These are phyloP conservation scores for Temnothorax nylanderi DNA, from an alignment of 1,140 invertebrate species.

Conservation along the genomic window DNA sequence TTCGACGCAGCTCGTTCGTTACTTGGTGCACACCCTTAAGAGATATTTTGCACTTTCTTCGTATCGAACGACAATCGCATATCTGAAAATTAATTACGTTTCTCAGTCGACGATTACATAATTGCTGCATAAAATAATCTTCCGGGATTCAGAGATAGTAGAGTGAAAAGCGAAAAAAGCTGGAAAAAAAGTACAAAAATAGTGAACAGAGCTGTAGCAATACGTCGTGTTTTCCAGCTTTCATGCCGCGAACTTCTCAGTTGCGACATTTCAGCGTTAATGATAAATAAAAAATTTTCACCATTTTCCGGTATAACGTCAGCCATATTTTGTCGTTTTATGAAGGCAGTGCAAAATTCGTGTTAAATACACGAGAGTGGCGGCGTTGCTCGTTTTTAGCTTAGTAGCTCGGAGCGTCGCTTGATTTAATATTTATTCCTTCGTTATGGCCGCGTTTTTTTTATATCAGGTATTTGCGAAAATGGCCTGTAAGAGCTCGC, in stretches of 20 bases:
- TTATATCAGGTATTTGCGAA: conserved; percentile 33
- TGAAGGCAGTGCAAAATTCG: conserved; percentile 26
- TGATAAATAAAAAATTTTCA: background rate
- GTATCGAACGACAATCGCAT: background rate
- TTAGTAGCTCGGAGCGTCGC: background rate
- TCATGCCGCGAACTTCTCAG: background rate
- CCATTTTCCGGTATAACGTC: background rate
- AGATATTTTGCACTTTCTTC: background rate
- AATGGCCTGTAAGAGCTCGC: conserved; percentile 32
- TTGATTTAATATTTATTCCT: conserved; percentile 59
- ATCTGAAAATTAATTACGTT: background rate
- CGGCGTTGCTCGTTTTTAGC: conserved; percentile 36
- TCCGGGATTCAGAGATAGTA: background rate
- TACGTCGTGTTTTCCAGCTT: background rate
- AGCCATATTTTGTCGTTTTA: conserved; percentile 19
- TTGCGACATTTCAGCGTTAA: background rate
- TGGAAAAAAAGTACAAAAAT: background rate
- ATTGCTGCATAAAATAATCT: background rate
- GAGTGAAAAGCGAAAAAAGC: background rate
- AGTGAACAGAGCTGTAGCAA: background rate
- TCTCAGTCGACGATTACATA: background rate
- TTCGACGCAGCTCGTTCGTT: background rate
- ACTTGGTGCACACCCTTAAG: background rate
- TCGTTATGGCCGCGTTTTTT: conserved; percentile 29
- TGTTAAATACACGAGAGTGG: background rate